Conservation (phyloP, 2,113 vertebrate species). For the Psephotus haematonotus region DNA sequence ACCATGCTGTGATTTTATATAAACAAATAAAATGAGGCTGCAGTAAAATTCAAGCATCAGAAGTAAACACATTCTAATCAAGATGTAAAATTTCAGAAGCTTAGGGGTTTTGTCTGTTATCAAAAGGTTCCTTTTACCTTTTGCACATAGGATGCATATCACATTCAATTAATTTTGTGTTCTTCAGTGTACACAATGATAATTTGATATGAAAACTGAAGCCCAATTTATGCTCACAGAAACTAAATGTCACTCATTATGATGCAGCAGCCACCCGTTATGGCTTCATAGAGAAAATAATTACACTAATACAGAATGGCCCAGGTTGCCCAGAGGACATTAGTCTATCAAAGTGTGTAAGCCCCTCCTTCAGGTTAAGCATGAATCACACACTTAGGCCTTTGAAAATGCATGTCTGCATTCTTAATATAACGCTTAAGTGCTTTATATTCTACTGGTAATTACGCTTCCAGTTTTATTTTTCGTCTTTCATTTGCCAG, state of each 20-base stretch:
- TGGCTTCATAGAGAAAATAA: not conserved
- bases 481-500: not conserved
- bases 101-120: not conserved
- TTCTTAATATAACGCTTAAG: not conserved
- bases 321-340: not conserved
- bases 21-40: not conserved
- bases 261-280: not conserved
- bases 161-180: not conserved
- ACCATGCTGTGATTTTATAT: not conserved
- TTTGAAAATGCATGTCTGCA: not conserved
- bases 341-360: not conserved
- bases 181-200: not conserved
- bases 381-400: not conserved
- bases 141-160: not conserved
- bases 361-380: not conserved
- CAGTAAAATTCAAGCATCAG: not conserved
- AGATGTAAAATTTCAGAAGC: not conserved
- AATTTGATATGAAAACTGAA: not conserved
- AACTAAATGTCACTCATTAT: not conserved
- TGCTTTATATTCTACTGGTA: not conserved
- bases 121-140: not conserved
- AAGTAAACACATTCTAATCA: not conserved
- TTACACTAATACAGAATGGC: not conserved
- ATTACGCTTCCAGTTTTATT: not conserved
- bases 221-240: not conserved